Conservation (phyloP, 2,797 vertebrate species). For the Morus bassanus region DNA sequence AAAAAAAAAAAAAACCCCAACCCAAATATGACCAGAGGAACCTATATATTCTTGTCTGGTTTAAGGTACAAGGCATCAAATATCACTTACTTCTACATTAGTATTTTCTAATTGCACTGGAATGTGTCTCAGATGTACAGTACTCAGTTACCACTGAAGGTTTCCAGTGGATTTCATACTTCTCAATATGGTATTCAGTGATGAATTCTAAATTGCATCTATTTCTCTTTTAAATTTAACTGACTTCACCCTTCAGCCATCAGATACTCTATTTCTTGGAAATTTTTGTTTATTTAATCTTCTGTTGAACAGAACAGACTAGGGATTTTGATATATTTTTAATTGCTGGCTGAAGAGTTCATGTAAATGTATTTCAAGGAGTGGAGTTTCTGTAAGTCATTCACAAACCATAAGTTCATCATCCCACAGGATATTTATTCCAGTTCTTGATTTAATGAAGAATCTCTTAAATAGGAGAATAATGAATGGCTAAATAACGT, state of each 20-base stretch:
- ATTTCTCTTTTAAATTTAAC: background rate
- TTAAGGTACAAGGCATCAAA: background rate
- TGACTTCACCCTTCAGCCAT: background rate
- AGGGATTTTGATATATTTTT: background rate
- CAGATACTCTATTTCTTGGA: background rate
- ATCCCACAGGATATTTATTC: background rate
- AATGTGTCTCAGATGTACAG: background rate
- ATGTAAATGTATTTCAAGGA: background rate
- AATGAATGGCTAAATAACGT: background rate
- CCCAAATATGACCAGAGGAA: background rate
- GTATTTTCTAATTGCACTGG: background rate
- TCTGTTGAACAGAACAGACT: background rate
- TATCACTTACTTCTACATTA: background rate
- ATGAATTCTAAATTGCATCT: background rate
- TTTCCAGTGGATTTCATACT: background rate
- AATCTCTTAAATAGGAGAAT: background rate
- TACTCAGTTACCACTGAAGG: background rate
- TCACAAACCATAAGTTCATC: background rate
- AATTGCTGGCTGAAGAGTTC: background rate
- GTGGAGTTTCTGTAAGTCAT: background rate
- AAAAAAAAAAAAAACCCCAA: background rate
- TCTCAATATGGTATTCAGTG: background rate
- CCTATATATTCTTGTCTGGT: background rate
- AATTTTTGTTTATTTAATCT: background rate
- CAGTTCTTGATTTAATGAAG: background rate